Conservation (phyloP, 2,113 vertebrate species). For the Rhea pennata region DNA sequence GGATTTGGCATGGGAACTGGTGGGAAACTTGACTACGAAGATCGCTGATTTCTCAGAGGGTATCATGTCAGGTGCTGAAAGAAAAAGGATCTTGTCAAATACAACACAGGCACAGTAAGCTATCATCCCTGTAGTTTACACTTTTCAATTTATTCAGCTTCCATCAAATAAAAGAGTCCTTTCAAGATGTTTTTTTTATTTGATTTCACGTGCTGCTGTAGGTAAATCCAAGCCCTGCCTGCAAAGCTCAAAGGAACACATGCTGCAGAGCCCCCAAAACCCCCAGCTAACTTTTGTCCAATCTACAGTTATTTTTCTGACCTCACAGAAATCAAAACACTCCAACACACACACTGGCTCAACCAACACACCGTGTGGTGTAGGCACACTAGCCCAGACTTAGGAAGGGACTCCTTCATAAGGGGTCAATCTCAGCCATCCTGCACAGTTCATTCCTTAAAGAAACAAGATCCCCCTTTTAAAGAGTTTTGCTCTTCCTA, state of each 20-base stretch:
- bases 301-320: background rate
- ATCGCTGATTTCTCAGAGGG: slow-evolving; percentile 50
- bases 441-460: background rate
- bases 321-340: background rate
- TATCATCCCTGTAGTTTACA: background rate
- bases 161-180: background rate
- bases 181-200: background rate
- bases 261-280: background rate
- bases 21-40: slow-evolving; percentile 22
- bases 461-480: background rate
- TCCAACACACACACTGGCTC: background rate
- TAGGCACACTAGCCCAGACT: background rate
- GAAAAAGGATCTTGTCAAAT: background rate
- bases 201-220: background rate
- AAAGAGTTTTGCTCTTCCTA: background rate
- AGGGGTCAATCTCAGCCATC: background rate
- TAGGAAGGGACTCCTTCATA: background rate
- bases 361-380: background rate
- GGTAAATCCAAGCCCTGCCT: background rate
- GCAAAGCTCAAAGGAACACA: background rate
- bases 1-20: slow-evolving; percentile 62
- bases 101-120: background rate
- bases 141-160: background rate
- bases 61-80: slow-evolving; percentile 37
- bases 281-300: background rate